These are phyloP conservation scores for Diplosoma virens DNA, from an alignment of 23 tunicate genomes.

Conservation along the genomic window DNA sequence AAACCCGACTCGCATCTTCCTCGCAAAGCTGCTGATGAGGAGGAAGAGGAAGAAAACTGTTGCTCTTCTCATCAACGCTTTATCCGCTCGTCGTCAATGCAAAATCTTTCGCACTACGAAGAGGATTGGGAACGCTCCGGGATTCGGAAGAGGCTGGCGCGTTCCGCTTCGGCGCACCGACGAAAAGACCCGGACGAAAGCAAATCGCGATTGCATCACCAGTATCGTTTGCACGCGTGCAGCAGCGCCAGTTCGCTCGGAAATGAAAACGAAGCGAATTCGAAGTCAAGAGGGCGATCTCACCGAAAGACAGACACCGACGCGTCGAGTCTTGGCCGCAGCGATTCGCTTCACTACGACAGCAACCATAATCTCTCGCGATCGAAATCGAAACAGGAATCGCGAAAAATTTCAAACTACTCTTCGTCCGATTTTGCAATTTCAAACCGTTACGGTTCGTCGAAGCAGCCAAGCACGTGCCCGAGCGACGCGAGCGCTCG, in stretches of 20 bases:
- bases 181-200: neutral
- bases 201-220: neutral
- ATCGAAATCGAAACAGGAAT: neutral
- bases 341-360: neutral
- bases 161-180: slow-evolving; percentile 26
- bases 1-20: too few relatives aligned
- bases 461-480: too few relatives aligned
- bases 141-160: slow-evolving; percentile 11
- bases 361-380: neutral
- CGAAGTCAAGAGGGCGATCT: neutral
- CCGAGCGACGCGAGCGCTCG: neutral
- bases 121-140: slow-evolving; percentile 5
- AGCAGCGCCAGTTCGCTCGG: neutral
- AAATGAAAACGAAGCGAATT: neutral
- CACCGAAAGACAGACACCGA: neutral
- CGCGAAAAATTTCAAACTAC: neutral
- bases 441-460: too few relatives aligned
- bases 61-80: neutral
- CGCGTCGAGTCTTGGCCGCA: neutral
- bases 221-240: neutral
- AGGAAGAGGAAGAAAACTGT: neutral
- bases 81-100: slow-evolving; percentile 53
- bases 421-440: neutral
- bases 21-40: neutral
- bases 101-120: slow-evolving; percentile 45